Evolutionary conservation across 2,113 vertebrate genomes (phyloP).

Genomic region (Hyaena hyaena): DNA sequence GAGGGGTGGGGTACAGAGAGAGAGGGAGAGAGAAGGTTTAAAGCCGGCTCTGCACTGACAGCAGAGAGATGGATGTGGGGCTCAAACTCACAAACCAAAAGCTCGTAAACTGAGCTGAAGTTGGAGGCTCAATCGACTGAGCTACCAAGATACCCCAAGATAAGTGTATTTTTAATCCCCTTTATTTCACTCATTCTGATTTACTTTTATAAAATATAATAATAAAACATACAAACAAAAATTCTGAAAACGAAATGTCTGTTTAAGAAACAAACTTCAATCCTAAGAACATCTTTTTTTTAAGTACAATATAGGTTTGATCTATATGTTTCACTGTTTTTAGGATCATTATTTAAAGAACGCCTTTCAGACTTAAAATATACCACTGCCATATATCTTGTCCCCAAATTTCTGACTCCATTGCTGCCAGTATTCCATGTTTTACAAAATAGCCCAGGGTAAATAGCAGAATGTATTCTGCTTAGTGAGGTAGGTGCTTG

Average conservation of each 20-base stretch:
- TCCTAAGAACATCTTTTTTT: background rate
- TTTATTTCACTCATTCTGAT: background rate
- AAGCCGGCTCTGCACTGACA: no score
- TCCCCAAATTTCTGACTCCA: background rate
- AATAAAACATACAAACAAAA: background rate
- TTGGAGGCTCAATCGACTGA: no score
- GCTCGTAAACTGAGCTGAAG: no score
- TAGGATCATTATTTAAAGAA: constrained; percentile 9
- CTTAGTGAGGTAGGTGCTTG: background rate
- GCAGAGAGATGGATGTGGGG: no score
- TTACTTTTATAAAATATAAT: background rate
- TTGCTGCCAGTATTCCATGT: background rate
- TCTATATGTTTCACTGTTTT: background rate
- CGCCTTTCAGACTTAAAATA: background rate
- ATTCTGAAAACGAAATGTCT: constrained; percentile 16
- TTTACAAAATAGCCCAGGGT: background rate
- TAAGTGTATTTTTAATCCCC: background rate
- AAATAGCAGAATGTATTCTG: background rate
- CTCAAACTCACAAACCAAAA: no score
- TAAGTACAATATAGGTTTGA: background rate
- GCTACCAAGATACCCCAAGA: no score
- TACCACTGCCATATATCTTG: background rate
- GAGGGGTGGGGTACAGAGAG: no score
- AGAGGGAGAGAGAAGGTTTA: no score
- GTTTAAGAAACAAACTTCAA: constrained; percentile 9